Evolutionary conservation across 2,113 vertebrate genomes (phyloP).

Genomic region (Psammodynastes pulverulentus): DNA sequence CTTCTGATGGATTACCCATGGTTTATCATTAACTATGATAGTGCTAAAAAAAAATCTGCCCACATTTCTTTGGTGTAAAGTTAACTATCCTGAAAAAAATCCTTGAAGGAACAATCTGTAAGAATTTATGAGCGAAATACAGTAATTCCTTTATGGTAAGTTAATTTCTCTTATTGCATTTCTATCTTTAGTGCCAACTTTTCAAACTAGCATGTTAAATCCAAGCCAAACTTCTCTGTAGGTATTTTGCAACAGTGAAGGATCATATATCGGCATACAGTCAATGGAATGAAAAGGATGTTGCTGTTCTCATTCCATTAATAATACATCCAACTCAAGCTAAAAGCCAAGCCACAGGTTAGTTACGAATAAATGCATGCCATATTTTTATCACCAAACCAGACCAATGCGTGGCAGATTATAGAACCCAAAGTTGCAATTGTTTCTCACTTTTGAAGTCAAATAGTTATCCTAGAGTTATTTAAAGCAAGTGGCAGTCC

Average conservation of each 20-base stretch:
- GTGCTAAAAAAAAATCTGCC: neutral
- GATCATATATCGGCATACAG: neutral
- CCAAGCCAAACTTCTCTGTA: neutral
- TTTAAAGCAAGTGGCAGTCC: neutral
- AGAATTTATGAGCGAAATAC: neutral
- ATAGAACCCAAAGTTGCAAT: neutral
- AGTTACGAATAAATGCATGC: neutral
- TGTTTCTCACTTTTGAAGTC: rapidly evolving
- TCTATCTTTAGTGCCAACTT: neutral
- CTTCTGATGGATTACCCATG: neutral
- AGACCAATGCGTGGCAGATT: neutral
- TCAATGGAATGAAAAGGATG: neutral
- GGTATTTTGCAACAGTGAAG: neutral
- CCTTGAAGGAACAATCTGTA: neutral
- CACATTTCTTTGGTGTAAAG: neutral
- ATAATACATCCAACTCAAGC: no score
- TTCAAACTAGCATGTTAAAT: neutral
- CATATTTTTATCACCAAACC: rapidly evolving
- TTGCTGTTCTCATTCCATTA: neutral
- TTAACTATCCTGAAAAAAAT: neutral
- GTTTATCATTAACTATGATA: neutral
- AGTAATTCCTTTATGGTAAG: neutral
- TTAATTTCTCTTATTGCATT: neutral
- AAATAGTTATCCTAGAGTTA: neutral
- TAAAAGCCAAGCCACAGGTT: neutral